Base-by-base conservation (phyloP, 2,888 invertebrate species). In the Salticus scenicus region DNA sequence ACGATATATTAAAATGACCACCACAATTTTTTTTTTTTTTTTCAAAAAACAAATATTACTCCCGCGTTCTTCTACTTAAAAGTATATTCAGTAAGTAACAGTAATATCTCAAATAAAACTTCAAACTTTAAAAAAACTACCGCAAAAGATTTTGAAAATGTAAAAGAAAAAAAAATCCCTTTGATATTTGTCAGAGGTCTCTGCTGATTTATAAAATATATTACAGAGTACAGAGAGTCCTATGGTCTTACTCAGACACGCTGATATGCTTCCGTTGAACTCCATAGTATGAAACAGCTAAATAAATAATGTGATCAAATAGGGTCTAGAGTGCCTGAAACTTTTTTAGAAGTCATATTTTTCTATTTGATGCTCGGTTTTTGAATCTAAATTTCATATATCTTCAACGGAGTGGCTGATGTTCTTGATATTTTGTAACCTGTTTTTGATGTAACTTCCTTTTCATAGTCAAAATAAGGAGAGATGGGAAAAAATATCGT, bases 381-480 rank as follows among this genome's bases (percentile, higher is more conserved):
- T 63, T 31, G 83, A 77, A 84, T 84, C 82, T 84, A 84, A 77
- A 84, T 84, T 84, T 84, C 83, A 73, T 77, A 84, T 72, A 84
- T 84, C 47, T 84, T 42, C 69, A n/a, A 17, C 24, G 51, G n/a
- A 8, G 42, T n/a, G 24, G 47, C n/a, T 8, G 24, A 72, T 77
- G 67, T 84, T 84, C 73, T 84, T 73, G 77, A 69, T 84, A 84
- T 84, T 77, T 77, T 77, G 73, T 73, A 84, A 84, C 83, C 77
- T 84, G 69, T 77, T 84, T 57, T 77, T 73, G 37, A 64, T 37
- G 41, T 74, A 84, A 73, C 72, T 77, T 73, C 78, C 73, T 83
- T 72, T 42, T 69, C 67, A 66, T 41, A 73, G 67, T 73, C 77
- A 75, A 67, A 73, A 31, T 37, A 57, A 41, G 83, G 72, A 77